phyloP scores from a whole-genome alignment of 2,888 invertebrate species.

The Stenodema calcarata region DNA sequence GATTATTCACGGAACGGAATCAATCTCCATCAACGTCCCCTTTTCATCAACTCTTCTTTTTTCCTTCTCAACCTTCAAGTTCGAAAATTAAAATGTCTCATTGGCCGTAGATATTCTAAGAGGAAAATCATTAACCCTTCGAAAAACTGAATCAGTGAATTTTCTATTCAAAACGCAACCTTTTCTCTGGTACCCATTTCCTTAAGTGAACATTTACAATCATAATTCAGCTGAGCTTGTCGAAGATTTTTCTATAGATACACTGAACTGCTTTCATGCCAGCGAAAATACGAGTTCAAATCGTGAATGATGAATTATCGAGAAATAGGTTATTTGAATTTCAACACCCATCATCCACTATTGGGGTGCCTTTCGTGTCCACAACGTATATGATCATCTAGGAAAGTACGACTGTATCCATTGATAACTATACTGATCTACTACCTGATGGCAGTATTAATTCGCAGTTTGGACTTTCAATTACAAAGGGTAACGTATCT shows the following conservation, averaged over 20 bases:
- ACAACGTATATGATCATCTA: too few species aligned
- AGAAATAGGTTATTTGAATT: neutral
- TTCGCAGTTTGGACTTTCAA: too few species aligned
- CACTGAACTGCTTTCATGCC: neutral
- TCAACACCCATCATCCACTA: too few species aligned
- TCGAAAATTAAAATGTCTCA: neutral
- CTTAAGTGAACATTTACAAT: neutral
- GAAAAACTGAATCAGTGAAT: neutral
- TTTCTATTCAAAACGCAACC: neutral
- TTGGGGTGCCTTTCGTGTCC: too few species aligned
- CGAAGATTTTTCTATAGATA: neutral
- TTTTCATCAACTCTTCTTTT: neutral
- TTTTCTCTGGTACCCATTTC: neutral
- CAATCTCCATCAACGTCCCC: neutral
- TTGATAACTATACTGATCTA: too few species aligned
- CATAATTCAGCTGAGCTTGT: neutral
- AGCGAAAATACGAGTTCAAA: neutral
- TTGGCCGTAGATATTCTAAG: neutral
- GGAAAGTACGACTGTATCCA: too few species aligned
- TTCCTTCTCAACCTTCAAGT: neutral
- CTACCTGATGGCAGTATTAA: too few species aligned
- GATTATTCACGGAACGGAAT: neutral
- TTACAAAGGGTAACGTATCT: too few species aligned
- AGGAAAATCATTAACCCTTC: neutral
- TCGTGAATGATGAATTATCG: neutral